These are phyloP conservation scores for Sebastes flavidus DNA, from an alignment of 2,797 vertebrate species.

Conservation along the genomic window DNA sequence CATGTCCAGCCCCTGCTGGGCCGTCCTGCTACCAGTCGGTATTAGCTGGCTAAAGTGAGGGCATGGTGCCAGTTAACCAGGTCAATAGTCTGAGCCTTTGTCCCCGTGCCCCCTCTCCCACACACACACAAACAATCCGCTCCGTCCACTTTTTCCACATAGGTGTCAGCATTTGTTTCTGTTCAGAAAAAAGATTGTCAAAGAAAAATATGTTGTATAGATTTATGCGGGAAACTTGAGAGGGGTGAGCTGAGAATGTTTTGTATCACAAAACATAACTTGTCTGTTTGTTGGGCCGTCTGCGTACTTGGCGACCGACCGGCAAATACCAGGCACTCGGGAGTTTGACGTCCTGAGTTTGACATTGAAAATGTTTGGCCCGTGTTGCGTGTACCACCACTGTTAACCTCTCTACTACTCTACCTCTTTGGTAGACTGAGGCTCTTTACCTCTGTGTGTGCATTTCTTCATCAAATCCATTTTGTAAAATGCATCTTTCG, in stretches of 20 bases:
- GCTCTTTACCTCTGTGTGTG: not conserved
- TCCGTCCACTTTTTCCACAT: not conserved
- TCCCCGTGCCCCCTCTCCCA: not conserved
- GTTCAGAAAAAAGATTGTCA: not conserved
- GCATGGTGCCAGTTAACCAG: slow-evolving; percentile 36
- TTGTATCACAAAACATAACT: slow-evolving; percentile 19
- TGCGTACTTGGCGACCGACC: not conserved
- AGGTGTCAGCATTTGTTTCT: slow-evolving; percentile 41
- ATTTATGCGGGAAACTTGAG: slow-evolving; percentile 32
- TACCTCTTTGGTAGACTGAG: not conserved
- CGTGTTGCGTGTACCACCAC: not conserved
- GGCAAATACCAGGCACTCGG: slow-evolving; percentile 11
- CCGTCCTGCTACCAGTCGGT: slow-evolving; percentile 18
- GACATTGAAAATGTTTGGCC: not conserved
- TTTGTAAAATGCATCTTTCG: not conserved
- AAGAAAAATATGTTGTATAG: not conserved
- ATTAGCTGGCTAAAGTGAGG: slow-evolving; percentile 22
- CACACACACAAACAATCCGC: not conserved
- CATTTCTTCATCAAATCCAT: not conserved
- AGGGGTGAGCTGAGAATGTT: slow-evolving; percentile 23
- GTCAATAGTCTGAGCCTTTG: slow-evolving; percentile 39
- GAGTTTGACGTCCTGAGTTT: not conserved
- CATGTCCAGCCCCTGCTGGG: not conserved
- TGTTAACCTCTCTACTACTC: not conserved
- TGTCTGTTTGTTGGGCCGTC: slow-evolving; percentile 27